Conservation (phyloP, 2,888 invertebrate genomes). For the Trichacis sp. region DNA sequence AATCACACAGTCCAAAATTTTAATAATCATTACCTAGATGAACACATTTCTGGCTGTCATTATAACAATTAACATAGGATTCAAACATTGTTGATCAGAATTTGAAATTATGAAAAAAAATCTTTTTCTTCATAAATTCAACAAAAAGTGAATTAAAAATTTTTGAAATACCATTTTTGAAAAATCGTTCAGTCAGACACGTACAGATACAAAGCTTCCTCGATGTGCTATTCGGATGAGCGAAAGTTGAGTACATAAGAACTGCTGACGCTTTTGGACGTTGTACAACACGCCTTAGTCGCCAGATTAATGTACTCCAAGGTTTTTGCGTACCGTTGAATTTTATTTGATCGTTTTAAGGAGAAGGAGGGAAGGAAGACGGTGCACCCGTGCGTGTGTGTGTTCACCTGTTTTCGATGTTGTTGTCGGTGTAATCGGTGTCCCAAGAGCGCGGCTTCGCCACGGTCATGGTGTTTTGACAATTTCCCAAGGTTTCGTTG, state of each 20-base stretch:
- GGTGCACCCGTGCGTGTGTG: constrained; percentile 13
- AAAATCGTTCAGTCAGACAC: too few relatives aligned
- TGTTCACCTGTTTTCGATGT: constrained; percentile 51
- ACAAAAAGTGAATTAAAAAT: too few relatives aligned
- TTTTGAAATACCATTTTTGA: too few relatives aligned
- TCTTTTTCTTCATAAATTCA: too few relatives aligned
- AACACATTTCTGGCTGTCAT: too few relatives aligned
- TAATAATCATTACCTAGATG: too few relatives aligned
- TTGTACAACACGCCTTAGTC: too few relatives aligned
- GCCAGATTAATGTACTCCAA: constrained; percentile 7
- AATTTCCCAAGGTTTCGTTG: constrained; percentile 58
- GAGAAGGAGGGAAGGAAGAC: constrained; percentile 6
- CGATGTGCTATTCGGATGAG: constrained; percentile 45
- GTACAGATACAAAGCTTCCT: too few relatives aligned
- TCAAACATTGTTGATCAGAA: too few relatives aligned
- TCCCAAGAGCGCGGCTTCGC: constrained; percentile 24
- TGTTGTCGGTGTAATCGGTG: constrained; percentile 54
- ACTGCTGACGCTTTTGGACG: constrained; percentile 20
- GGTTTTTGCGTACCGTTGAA: constrained; percentile 13
- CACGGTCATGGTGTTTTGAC: constrained; percentile 48
- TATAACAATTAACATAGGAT: too few relatives aligned
- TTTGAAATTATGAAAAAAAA: too few relatives aligned
- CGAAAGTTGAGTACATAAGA: constrained; percentile 15
- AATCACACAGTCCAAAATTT: too few relatives aligned
- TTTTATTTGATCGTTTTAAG: constrained; percentile 4